Evolutionary conservation across 2,113 vertebrate genomes (phyloP).

Genomic region (Bostrychus sinensis): DNA sequence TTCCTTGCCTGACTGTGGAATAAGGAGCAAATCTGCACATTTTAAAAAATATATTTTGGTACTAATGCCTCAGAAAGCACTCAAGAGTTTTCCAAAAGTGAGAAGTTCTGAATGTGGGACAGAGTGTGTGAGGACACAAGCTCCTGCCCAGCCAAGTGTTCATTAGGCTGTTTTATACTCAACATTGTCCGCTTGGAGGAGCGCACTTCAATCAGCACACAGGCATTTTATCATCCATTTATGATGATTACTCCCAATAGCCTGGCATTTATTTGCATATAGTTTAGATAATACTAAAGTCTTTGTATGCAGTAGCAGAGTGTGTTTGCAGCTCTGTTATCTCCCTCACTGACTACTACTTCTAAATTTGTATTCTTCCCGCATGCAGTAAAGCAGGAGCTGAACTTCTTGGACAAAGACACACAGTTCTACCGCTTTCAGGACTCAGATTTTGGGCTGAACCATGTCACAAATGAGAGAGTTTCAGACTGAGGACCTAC

Average conservation of each 20-base stretch:
- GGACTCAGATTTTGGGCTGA: constrained; percentile 76
- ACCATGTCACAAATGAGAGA: constrained; percentile 66
- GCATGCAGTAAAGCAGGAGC: constrained; percentile 87
- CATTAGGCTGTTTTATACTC: not conserved
- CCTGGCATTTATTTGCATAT: constrained; percentile 50
- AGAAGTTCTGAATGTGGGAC: constrained; percentile 25
- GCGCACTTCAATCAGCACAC: constrained; percentile 63
- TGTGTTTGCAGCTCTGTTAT: too few relatives aligned
- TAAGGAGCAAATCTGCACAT: not conserved
- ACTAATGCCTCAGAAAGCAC: constrained; percentile 15
- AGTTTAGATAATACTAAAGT: not conserved
- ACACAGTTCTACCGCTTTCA: constrained; percentile 92
- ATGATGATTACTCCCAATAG: constrained; percentile 38
- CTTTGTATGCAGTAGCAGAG: not conserved
- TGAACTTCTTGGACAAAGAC: constrained; percentile 93
- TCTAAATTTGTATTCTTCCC: constrained; percentile 21
- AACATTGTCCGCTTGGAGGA: constrained; percentile 20
- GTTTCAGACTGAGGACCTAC: constrained; percentile 88
- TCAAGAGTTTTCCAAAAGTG: constrained; percentile 18
- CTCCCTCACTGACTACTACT: too few relatives aligned
- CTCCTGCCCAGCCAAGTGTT: constrained; percentile 30
- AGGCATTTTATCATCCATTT: constrained; percentile 26
- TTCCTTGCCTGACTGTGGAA: not conserved
- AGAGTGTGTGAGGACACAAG: constrained; percentile 5
- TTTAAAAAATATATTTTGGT: constrained; percentile 31